phyloP scores from a whole-genome alignment of 2,113 vertebrate species.

The Corythoichthys intestinalis region DNA sequence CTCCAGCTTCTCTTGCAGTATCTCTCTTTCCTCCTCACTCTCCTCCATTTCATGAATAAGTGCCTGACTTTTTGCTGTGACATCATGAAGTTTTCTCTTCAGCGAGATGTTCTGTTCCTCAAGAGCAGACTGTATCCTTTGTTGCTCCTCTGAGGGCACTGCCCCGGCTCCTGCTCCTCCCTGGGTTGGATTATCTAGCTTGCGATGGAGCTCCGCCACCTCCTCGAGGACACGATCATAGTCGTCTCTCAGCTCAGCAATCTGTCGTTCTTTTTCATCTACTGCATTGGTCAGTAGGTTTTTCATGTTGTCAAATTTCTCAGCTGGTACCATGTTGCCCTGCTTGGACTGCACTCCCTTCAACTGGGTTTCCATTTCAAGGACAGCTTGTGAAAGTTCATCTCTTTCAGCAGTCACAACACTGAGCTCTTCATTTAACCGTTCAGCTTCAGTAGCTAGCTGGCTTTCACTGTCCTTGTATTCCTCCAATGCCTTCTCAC shows the following conservation, averaged over 20 bases:
- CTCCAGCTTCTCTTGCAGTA: conserved; percentile 80
- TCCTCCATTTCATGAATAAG: conserved; percentile 81
- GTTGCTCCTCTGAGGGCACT: conserved; percentile 71
- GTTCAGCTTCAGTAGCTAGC: conserved; percentile 78
- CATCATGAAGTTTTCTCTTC: conserved; percentile 74
- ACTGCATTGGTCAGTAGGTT: conserved; percentile 78
- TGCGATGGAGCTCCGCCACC: conserved; percentile 73
- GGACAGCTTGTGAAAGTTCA: conserved; percentile 57
- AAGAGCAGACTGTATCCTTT: conserved; percentile 67
- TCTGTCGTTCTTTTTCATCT: conserved; percentile 80
- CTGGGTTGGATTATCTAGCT: conserved; percentile 63
- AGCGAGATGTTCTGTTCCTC: conserved; percentile 75
- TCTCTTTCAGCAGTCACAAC: conserved; percentile 72
- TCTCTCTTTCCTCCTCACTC: conserved; percentile 71
- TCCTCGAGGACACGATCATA: conserved; percentile 76
- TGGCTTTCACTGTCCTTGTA: conserved; percentile 82
- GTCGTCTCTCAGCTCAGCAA: conserved; percentile 77
- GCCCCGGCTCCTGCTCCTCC: conserved; percentile 43
- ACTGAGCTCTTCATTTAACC: conserved; percentile 75
- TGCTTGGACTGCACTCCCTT: conserved; percentile 69
- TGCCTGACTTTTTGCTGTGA: conserved; percentile 76
- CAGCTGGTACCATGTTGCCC: conserved; percentile 66
- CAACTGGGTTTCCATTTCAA: conserved; percentile 73
- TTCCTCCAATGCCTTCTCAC: conserved; percentile 82
- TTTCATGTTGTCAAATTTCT: conserved; percentile 89